Evolutionary conservation across 2,113 vertebrate genomes (phyloP).

Genomic region (Mesocricetus auratus): DNA sequence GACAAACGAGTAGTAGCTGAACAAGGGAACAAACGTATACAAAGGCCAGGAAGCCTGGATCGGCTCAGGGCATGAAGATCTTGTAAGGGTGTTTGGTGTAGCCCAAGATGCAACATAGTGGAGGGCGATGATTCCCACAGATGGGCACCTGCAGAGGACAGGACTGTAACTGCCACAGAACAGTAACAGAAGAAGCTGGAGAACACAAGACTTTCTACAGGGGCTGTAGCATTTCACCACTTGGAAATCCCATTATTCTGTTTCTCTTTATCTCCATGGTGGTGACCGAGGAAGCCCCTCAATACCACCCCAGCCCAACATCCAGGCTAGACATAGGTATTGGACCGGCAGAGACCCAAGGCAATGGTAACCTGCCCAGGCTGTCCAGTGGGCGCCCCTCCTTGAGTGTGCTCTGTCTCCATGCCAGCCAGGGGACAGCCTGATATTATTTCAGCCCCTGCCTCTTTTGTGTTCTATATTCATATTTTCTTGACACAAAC

Average conservation of each 20-base stretch:
- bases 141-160: neutral
- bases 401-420: neutral
- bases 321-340: neutral
- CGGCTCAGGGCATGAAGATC: neutral
- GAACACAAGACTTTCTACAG: neutral
- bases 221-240: neutral
- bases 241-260: neutral
- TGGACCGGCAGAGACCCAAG: neutral
- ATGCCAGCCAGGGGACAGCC: slow-evolving; percentile 50
- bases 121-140: accelerated
- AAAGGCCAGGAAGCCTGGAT: neutral
- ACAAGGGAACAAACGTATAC: accelerated
- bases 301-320: neutral
- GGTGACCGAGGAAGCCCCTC: slow-evolving; percentile 41
- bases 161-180: neutral
- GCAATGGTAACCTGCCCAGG: neutral
- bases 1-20: neutral
- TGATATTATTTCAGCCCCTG: slow-evolving; percentile 47
- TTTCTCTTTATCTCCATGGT: neutral
- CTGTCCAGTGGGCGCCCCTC: neutral
- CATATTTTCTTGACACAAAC: slow-evolving; percentile 88
- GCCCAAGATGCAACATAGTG: too few species aligned
- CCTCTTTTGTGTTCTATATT: slow-evolving; percentile 82
- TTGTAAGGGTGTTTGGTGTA: neutral
- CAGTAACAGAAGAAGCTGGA: neutral